Percentiles rank a stretch among this genome's conserved stretches.
Conservation (phyloP, 2,888 invertebrate species). For the Vandiemenella viatica region DNA sequence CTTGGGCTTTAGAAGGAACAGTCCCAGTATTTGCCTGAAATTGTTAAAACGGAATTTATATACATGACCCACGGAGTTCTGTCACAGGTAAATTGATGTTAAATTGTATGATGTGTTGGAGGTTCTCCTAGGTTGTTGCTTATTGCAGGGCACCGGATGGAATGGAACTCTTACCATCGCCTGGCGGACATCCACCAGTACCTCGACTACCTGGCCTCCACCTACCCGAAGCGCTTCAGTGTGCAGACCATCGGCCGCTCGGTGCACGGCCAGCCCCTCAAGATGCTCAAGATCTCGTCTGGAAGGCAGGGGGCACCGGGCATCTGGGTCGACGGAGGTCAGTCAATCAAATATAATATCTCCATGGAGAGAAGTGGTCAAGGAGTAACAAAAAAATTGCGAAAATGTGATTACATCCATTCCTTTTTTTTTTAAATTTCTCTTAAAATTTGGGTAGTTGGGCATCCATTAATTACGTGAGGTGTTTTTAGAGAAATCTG, state of each 20-base stretch:
- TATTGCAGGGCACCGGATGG: conserved; percentile 39
- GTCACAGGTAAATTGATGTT: neutral
- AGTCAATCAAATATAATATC: no score
- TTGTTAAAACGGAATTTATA: neutral
- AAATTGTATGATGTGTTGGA: neutral
- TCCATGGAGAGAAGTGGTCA: no score
- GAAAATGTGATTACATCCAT: no score
- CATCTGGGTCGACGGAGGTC: conserved; percentile 34
- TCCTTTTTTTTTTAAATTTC: no score
- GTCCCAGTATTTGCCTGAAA: neutral
- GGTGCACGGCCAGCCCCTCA: conserved; percentile 55
- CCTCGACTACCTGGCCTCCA: conserved; percentile 51
- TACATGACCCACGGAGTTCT: neutral
- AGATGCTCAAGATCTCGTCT: conserved; percentile 34
- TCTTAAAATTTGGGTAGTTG: no score
- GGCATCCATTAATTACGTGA: no score
- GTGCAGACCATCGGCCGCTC: conserved; percentile 59
- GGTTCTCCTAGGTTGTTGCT: neutral
- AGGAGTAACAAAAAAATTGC: no score
- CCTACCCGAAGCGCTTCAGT: conserved; percentile 56
- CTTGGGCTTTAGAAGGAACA: no score
- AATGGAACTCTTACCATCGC: conserved; percentile 65
- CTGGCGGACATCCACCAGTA: conserved; percentile 52
- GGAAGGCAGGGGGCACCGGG: conserved; percentile 22
- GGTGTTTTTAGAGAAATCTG: no score